phyloP scores from a whole-genome alignment of 2,113 vertebrate genomes.

The western clawed frog (Xenopus tropicalis) region UCB_Xtro_10.0 CM004444.2:116689001-116689500 shows the following conservation, averaged over 20 bases:
- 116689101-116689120: constrained; percentile 34
- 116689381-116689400: constrained; percentile 81
- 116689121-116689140: constrained; percentile 53
- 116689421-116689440: constrained; percentile 88
- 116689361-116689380: constrained; percentile 75
- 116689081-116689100: constrained; percentile 46
- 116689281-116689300: constrained; percentile 58
- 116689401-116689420: constrained; percentile 85
- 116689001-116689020: constrained; percentile 23
- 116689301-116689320: constrained; percentile 70
- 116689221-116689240: constrained; percentile 44
- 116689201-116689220: constrained; percentile 52
- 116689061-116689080: constrained; percentile 21
- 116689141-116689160: constrained; percentile 54
- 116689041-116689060: constrained; percentile 8
- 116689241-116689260: constrained; percentile 53
- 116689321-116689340: constrained; percentile 70
- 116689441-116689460: constrained; percentile 98
- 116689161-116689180: constrained; percentile 49
- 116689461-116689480: constrained; percentile 94
- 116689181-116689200: constrained; percentile 30
- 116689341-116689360: constrained; percentile 51
- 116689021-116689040: constrained; percentile 15
- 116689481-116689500: constrained; percentile 97
- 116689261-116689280: constrained; percentile 56